Percentiles rank a stretch among this genome's conserved stretches.
Evolutionary conservation across 2,888 invertebrate genomes (phyloP).

Genomic region (Lasioglossum figueresi): DNA sequence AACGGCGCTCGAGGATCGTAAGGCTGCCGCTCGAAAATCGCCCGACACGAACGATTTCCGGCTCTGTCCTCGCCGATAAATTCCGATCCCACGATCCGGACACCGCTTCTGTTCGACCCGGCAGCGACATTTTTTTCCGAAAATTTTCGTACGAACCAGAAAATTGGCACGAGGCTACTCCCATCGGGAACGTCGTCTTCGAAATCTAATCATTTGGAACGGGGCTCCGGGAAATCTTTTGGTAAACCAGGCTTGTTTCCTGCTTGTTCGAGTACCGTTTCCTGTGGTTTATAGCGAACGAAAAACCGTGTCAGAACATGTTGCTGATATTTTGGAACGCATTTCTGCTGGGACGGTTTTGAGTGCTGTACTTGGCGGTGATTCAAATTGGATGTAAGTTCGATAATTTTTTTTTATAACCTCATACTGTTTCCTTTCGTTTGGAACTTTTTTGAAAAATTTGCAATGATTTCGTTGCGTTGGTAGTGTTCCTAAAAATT

Average conservation of each 20-base stretch:
- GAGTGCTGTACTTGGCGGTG: no score
- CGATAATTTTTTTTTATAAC: no score
- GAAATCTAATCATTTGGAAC: background rate
- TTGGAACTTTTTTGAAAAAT: no score
- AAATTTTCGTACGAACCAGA: background rate
- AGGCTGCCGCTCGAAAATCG: constrained; percentile 26
- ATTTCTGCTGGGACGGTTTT: background rate
- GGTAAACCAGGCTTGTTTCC: background rate
- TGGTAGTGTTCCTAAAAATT: no score
- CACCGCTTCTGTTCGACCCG: background rate
- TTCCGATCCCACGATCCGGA: constrained; percentile 17
- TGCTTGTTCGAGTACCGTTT: background rate
- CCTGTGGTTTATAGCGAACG: background rate
- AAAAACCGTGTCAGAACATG: background rate
- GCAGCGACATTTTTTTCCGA: background rate
- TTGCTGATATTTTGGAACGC: background rate
- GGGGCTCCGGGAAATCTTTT: background rate
- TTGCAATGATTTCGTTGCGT: no score
- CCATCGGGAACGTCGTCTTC: background rate
- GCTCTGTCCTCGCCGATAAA: constrained; percentile 13
- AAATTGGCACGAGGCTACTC: background rate
- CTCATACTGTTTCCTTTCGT: no score
- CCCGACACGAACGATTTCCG: constrained; percentile 18
- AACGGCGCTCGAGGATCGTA: constrained; percentile 59
- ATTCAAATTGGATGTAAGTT: no score